phyloP scores from a whole-genome alignment of 2,113 vertebrate species.

The Strix uralensis region DNA sequence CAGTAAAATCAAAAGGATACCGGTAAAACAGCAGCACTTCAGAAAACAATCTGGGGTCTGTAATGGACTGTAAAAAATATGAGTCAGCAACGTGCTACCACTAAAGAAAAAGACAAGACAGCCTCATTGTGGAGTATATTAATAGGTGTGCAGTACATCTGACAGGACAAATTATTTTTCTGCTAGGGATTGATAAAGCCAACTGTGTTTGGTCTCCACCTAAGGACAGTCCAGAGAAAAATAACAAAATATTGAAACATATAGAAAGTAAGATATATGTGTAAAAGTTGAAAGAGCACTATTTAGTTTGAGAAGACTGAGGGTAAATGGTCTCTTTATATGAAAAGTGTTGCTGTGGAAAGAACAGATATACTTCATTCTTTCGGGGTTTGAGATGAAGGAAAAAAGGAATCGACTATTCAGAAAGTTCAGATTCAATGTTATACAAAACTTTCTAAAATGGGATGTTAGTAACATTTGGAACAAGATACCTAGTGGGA shows the following conservation, averaged over 20 bases:
- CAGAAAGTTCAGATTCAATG: background rate
- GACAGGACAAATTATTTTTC: background rate
- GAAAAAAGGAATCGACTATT: background rate
- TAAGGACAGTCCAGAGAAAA: background rate
- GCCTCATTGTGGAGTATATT: background rate
- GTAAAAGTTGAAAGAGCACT: background rate
- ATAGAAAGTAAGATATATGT: background rate
- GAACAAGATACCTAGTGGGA: background rate
- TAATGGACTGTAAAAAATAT: slow-evolving; percentile 26
- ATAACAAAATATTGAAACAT: background rate
- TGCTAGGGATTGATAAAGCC: background rate
- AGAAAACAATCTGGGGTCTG: background rate
- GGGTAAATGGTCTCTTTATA: background rate
- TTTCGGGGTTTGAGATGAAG: background rate
- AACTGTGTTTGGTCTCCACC: background rate
- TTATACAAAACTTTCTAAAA: background rate
- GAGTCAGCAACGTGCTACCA: background rate
- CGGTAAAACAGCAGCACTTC: background rate
- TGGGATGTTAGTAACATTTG: background rate
- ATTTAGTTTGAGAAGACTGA: background rate
- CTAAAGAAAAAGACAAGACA: background rate
- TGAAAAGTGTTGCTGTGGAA: background rate
- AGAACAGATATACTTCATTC: background rate
- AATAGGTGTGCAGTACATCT: background rate
- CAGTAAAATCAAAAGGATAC: background rate